A percentile compares a stretch with the other conserved stretches of the same genome.
phyloP scores from a whole-genome alignment of 2,113 vertebrate genomes.

The Salminus brasiliensis region DNA sequence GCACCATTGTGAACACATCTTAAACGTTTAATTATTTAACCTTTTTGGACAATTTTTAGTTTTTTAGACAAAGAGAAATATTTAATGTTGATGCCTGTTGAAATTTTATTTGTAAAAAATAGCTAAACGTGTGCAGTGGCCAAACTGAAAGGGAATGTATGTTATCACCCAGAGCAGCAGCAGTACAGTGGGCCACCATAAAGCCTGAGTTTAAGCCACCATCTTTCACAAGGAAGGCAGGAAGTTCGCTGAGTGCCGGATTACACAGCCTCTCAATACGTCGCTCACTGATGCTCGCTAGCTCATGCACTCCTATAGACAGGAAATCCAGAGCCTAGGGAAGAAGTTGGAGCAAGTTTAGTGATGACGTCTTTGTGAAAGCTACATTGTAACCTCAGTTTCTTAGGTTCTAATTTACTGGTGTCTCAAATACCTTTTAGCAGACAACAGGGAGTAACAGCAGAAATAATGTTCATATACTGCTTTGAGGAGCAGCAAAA shows the following conservation, averaged over 20 bases:
- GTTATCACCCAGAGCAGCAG: constrained; percentile 86
- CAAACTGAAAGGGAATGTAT: background rate
- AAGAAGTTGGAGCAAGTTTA: background rate
- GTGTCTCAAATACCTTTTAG: background rate
- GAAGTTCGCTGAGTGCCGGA: constrained; percentile 92
- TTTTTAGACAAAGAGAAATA: no score
- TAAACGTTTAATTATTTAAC: no score
- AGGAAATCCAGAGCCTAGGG: constrained; percentile 85
- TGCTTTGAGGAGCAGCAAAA: background rate
- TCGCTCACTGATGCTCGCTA: constrained; percentile 93
- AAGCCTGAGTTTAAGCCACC: constrained; percentile 97
- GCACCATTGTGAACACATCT: no score
- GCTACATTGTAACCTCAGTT: no score
- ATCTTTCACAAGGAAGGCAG: constrained; percentile 93
- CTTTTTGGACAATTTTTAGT: no score
- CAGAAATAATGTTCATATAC: background rate
- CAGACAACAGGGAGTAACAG: background rate
- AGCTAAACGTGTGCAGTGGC: background rate
- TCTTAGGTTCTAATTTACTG: no score
- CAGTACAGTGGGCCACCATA: constrained; percentile 98
- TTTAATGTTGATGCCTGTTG: no score
- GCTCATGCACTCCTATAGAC: constrained; percentile 93
- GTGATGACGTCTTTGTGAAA: no score
- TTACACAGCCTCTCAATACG: constrained; percentile 95
- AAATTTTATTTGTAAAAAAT: background rate